These are phyloP conservation scores for Cepaea nemoralis DNA, from an alignment of 1,140 invertebrate species.

Conservation along the genomic window DNA sequence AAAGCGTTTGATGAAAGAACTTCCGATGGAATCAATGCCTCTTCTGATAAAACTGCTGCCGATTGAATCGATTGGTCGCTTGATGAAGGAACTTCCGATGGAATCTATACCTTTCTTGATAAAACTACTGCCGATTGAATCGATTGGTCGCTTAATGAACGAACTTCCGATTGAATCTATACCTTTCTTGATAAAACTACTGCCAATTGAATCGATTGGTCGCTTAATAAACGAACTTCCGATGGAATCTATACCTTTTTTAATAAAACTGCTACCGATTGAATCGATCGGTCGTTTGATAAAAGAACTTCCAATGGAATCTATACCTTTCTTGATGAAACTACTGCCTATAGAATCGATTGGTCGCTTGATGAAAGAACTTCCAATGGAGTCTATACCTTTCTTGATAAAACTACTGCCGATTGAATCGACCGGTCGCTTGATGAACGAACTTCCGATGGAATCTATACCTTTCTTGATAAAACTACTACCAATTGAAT, in stretches of 20 bases:
- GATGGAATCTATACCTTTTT: neutral
- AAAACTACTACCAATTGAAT: slow-evolving; percentile 3
- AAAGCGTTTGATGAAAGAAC: neutral
- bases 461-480: neutral
- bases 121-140: neutral
- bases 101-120: neutral
- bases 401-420: neutral
- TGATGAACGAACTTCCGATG: neutral
- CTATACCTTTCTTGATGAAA: neutral
- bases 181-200: neutral
- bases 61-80: neutral
- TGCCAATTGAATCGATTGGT: neutral
- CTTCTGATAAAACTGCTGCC: neutral
- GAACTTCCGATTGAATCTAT: slow-evolving; percentile 6
- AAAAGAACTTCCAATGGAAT: slow-evolving; percentile 6
- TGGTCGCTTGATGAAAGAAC: neutral
- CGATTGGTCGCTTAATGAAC: neutral
- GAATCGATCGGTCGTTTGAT: slow-evolving; percentile 1
- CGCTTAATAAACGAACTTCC: slow-evolving; percentile 2
- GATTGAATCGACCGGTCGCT: neutral
- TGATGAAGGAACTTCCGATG: neutral
- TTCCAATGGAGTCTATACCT: neutral
- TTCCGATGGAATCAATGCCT: neutral
- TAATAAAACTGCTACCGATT: neutral
- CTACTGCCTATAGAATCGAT: neutral